Base-by-base conservation (phyloP, 1,140 invertebrate species). In the Pomacea maculata region DNA sequence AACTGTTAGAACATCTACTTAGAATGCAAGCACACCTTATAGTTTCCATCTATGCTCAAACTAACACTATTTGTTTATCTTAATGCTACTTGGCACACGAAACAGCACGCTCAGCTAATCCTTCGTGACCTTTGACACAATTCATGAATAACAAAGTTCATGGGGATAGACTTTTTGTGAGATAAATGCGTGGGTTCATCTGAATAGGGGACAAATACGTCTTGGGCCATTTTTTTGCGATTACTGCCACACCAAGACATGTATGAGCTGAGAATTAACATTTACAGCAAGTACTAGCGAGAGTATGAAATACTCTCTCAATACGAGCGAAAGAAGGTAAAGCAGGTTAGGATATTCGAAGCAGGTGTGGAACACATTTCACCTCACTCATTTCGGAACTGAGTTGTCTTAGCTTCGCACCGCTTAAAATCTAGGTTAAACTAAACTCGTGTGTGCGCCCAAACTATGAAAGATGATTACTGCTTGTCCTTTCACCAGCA, bases 81-180 rank as follows among this genome's bases (percentile, higher is more conserved):
- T 34, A 71, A 29, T 71, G 68, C 45, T 71, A 29, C 7, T 21
- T 19, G 17, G 34, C 70, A 71, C 70, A 71, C 70, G 34, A 21
- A 19, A 15, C 70, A n/a, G 17, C 70, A 71, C 72, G 72, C 15
- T 52, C 72, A 7, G 72, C 72, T 9, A 34, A 74, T 52, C 72
- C 72, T 54, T 29, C 17, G 25, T 74, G 45, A 74, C 72, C 72
- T 74, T 52, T 74, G 72, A 74, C 72, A 74, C 34, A 74, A 34
- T 74, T 74, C n/a, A 14, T 11, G 54, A 52, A n/a, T 29, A 75
- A 75, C 73, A 75, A 19, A 61, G 57, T 61, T 61, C 57, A 61
- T 61, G 57, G 45, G 57, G 52, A 21, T 10, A 4, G 29, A 72
- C 71, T 45, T 52, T 19, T 9, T 29, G 17, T 0, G 19, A 10